These are phyloP conservation scores for Dryadula phaetusa DNA, from an alignment of 2,888 invertebrate species.

Conservation along the genomic window DNA sequence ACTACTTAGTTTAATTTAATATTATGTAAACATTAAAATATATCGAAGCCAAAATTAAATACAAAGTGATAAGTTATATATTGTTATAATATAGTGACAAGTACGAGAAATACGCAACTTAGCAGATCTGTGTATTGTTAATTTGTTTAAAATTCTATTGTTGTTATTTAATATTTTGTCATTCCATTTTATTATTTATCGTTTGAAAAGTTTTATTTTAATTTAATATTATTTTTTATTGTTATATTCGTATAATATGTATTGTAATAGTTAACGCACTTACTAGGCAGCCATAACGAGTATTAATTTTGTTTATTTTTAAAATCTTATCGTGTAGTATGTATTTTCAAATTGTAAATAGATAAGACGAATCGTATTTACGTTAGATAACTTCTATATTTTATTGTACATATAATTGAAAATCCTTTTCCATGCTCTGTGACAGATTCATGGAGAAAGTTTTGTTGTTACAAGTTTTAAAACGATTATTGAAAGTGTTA, in stretches of 20 bases:
- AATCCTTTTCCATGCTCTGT: slow-evolving; percentile 9
- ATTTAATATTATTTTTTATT: slow-evolving; percentile 31
- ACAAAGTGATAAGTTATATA: slow-evolving; percentile 65
- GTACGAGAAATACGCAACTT: slow-evolving; percentile 57
- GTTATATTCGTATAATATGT: slow-evolving; percentile 25
- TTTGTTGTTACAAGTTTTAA: slow-evolving; percentile 11
- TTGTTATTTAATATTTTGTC: slow-evolving; percentile 58
- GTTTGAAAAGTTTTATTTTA: slow-evolving; percentile 27
- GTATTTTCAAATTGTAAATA: slow-evolving; percentile 35
- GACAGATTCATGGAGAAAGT: neutral
- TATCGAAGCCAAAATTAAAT: slow-evolving; percentile 72
- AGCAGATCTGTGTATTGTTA: slow-evolving; percentile 74
- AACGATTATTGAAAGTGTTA: slow-evolving; percentile 9
- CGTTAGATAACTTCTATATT: slow-evolving; percentile 31
- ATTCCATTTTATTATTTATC: slow-evolving; percentile 62
- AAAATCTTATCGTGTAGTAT: slow-evolving; percentile 26
- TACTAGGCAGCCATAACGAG: slow-evolving; percentile 41
- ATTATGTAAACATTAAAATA: slow-evolving; percentile 36
- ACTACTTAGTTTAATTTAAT: slow-evolving; percentile 51
- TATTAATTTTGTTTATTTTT: slow-evolving; percentile 41
- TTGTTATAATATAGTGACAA: slow-evolving; percentile 18
- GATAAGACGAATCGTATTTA: slow-evolving; percentile 28
- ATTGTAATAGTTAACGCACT: slow-evolving; percentile 31
- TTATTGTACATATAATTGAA: slow-evolving; percentile 27
- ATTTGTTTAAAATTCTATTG: slow-evolving; percentile 58